Conservation (phyloP, 1,140 invertebrate genomes). For the Pogonus chalceus region DNA sequence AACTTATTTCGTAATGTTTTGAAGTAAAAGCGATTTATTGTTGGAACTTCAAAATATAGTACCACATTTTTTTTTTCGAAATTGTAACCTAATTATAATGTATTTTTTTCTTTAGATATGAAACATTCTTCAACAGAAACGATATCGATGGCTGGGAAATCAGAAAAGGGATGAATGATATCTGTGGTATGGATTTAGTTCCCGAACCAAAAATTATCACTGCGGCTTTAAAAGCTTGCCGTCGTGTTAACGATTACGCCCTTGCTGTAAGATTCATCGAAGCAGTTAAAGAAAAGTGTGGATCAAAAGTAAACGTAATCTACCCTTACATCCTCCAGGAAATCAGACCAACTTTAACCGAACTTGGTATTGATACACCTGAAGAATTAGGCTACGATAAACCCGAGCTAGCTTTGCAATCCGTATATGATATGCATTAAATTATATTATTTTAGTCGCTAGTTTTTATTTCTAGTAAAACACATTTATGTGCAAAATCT, state of each 20-base stretch:
- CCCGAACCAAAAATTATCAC: conserved; percentile 90
- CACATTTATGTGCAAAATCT: too few species aligned
- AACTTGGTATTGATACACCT: conserved; percentile 87
- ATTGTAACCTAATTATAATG: too few species aligned
- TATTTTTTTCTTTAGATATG: conserved; percentile 49
- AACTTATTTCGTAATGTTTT: too few species aligned
- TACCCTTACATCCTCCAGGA: conserved; percentile 91
- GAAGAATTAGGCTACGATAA: conserved; percentile 96
- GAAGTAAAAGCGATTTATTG: too few species aligned
- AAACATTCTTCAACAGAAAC: conserved; percentile 74
- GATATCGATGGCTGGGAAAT: conserved; percentile 97
- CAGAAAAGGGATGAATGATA: conserved; percentile 74
- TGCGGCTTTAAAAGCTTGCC: conserved; percentile 85
- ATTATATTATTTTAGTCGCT: neutral
- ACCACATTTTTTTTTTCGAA: too few species aligned
- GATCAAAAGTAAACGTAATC: conserved; percentile 62
- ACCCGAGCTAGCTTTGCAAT: conserved; percentile 80
- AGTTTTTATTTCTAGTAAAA: neutral
- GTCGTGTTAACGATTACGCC: conserved; percentile 88
- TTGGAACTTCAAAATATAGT: too few species aligned
- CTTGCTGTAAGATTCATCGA: conserved; percentile 88
- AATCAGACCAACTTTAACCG: conserved; percentile 82
- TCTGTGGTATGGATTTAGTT: conserved; percentile 82
- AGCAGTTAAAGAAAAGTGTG: conserved; percentile 83
- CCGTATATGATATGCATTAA: conserved; percentile 54